Evolutionary conservation across 92 coral and sea anemone genomes (phyloP), one percentile per base, ranked within the genome.

Genomic region (Parazoanthus swiftii): DNA sequence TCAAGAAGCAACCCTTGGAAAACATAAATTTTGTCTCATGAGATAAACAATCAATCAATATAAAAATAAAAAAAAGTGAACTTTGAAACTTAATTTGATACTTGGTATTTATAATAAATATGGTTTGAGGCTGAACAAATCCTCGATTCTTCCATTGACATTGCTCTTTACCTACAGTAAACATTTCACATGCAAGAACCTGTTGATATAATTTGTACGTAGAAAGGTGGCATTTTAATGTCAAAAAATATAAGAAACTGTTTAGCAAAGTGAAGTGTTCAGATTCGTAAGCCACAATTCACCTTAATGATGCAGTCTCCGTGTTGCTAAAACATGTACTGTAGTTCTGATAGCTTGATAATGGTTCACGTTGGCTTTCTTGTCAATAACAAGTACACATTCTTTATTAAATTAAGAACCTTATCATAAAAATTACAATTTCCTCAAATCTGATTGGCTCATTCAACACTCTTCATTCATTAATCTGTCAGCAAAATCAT

Each of bases 401-500:
- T 66, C 72, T 66, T 66, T 66, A 66, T 66, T 66, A 66, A 66
- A 66, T 66, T 66, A 66, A 66, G 72, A 8, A 66, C 72, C 72
- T 66, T 66, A 66, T 66, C 72, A 66, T 66, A 66, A 66, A 44
- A 44, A 44, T 44, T 44, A 44, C 50, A 44, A 44, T 44, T 44
- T 44, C 2, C 50, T 44, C 50, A 29, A 29, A 29, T 29, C 33
- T 29, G 33, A 29, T 29, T 29, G 33, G 33, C 33, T 29, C 33
- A 29, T 68, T 68, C 74, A 68, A 68, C 74, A 68, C 74, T 67
- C 74, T 68, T 68, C 25, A 68, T 68, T 21, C 74, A 21, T 68
- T 68, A 68, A 68, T 68, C 74, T 68, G 74, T 68, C 74, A 68
- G 74, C 74, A 68, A 68, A 68, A 68, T 68, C 74, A 68, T 68